Evolutionary conservation across 2,797 vertebrate species (phyloP), one percentile per base, ranked within the genome.

Genomic region (Strix occidentalis): DNA sequence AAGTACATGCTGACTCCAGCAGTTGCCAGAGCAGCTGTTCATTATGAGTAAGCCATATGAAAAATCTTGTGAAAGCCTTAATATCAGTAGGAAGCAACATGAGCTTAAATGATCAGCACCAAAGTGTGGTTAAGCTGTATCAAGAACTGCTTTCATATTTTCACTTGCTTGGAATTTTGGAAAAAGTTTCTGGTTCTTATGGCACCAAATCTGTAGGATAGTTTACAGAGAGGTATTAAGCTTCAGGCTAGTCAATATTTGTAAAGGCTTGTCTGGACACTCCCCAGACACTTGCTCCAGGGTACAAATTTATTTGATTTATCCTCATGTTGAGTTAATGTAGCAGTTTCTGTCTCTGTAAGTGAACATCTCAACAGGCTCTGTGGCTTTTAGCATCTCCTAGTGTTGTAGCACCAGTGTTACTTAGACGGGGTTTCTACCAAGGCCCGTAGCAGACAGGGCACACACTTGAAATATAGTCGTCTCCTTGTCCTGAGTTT

Each of bases 191-290:
- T 66, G 69, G 33, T 93, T 69, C 76, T 92, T 87, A 68, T 0
- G 23, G 46, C 86, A 35, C 83, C 92, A 89, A 85, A 87, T 78
- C 84, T 94, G 41, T 41, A 92, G 72, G 71, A 90, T 57, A 48
- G 87, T 94, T 87, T 92, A 81, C 81, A 84, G 78, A 78, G 78
- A 93, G 57, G 71, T 95, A 43, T 95, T 95, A 93, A 68, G 84
- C 87, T 95, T 72, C 50, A 83, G 94, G 92, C 79, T 94, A 68
- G 84, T 85, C 94, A 87, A 85, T 93, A 68, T 89, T 95, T 95
- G 92, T 93, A 89, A 95, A 85, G 92, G 61, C 92, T 97, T 94
- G 96, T 81, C 89, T 95, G 95, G 89, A 91, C 93, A 76, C 93
- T 97, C 94, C 95, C 90, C 72, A 91, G 69, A 58, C 81, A 95